Conservation (phyloP, 1,140 invertebrate genomes). For the Bombus picipes region DNA sequence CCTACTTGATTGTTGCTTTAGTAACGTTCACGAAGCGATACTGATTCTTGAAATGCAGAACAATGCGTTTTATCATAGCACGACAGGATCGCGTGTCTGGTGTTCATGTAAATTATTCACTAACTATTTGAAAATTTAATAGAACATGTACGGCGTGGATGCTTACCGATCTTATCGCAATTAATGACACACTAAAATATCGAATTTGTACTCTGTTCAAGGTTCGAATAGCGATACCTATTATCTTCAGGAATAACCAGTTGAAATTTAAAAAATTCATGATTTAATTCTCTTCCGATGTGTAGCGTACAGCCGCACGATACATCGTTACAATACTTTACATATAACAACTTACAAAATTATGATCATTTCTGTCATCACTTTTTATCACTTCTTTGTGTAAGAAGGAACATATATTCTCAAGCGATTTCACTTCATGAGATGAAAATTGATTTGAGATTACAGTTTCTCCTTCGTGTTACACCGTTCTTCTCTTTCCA, state of each 20-base stretch:
- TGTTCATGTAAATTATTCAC: constrained; percentile 20
- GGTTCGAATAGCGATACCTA: background rate
- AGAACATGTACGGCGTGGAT: too few relatives aligned
- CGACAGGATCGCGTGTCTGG: background rate
- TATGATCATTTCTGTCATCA: constrained; percentile 10
- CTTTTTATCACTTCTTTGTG: background rate
- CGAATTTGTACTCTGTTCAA: background rate
- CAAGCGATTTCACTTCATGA: background rate
- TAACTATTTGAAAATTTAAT: constrained; percentile 3
- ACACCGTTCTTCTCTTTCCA: too few relatives aligned
- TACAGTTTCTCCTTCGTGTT: background rate
- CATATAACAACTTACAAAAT: constrained; percentile 33
- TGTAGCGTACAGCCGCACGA: background rate
- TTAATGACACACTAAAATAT: background rate
- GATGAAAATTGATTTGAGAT: background rate
- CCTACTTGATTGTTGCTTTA: background rate
- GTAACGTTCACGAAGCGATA: background rate
- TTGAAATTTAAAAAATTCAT: constrained; percentile 38
- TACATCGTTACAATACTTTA: constrained; percentile 28
- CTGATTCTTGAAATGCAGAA: constrained; percentile 18
- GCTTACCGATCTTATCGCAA: background rate
- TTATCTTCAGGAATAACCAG: background rate
- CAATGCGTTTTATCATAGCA: background rate
- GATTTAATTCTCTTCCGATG: constrained; percentile 30
- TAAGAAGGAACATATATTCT: constrained; percentile 2